Conservation (phyloP, 2,113 vertebrate species). For the Oreochromis tanganicae region DNA sequence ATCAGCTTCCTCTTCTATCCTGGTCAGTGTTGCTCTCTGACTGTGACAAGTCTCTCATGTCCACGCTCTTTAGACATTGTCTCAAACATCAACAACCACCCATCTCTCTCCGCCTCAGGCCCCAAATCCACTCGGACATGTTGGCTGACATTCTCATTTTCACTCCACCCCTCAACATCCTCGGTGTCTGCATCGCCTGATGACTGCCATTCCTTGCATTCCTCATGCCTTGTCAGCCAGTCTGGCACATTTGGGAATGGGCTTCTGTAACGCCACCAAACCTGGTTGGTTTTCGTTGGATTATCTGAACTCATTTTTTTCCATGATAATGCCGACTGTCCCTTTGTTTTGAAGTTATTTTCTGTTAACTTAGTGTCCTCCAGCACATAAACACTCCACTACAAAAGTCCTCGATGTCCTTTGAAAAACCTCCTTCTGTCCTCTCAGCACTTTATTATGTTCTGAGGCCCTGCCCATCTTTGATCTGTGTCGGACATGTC, state of each 20-base stretch:
- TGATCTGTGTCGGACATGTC: slow-evolving; percentile 45
- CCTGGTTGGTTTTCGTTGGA: neutral
- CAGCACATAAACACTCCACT: neutral
- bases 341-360: neutral
- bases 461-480: slow-evolving; percentile 37
- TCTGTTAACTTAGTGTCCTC: neutral
- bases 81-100: slow-evolving; percentile 24
- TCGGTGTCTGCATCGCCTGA: slow-evolving; percentile 2
- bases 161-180: slow-evolving; percentile 12
- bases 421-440: slow-evolving; percentile 43
- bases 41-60: slow-evolving; percentile 33
- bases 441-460: slow-evolving; percentile 48
- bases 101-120: neutral
- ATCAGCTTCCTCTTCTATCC: slow-evolving; percentile 33
- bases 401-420: neutral
- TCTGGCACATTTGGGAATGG: neutral
- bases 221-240: neutral
- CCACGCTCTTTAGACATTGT: neutral
- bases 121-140: neutral
- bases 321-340: neutral
- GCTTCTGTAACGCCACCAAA: neutral
- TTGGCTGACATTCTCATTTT: neutral
- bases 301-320: neutral
- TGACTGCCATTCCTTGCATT: slow-evolving; percentile 5
- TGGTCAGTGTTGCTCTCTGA: slow-evolving; percentile 34